Conservation (phyloP, 1,140 invertebrate genomes). For the Ditylenchus dipsaci region DNA sequence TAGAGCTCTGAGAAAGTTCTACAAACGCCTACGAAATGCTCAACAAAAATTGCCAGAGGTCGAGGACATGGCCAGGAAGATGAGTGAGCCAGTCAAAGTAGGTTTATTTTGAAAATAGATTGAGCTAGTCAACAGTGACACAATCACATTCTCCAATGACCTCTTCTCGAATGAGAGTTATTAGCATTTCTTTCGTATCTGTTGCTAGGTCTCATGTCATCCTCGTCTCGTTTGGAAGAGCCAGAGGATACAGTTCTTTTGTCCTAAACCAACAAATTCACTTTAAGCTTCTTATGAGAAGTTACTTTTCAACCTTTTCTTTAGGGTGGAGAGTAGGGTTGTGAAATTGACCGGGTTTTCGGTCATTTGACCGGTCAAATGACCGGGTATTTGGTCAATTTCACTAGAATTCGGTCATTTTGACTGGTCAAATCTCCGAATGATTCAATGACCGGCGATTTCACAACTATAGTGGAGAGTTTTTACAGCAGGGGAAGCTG, state of each 20-base stretch:
- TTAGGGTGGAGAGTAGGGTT: too few relatives aligned
- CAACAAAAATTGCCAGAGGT: slow-evolving; percentile 47
- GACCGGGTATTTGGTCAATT: too few relatives aligned
- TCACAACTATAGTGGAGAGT: too few relatives aligned
- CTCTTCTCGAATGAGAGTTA: neutral
- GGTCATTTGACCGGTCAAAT: too few relatives aligned
- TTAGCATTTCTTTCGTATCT: neutral
- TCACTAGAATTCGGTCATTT: too few relatives aligned
- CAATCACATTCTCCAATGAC: neutral
- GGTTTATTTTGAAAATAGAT: neutral
- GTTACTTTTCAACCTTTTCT: too few relatives aligned
- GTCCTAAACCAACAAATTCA: slow-evolving; percentile 33
- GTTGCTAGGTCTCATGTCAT: slow-evolving; percentile 15
- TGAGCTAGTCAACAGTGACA: neutral
- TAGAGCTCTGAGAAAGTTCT: slow-evolving; percentile 48
- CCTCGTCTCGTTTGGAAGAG: slow-evolving; percentile 50
- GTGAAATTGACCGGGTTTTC: too few relatives aligned
- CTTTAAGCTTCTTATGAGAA: too few relatives aligned
- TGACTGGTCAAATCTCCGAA: too few relatives aligned
- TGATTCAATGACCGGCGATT: too few relatives aligned
- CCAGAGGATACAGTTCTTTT: slow-evolving; percentile 49
- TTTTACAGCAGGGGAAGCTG: too few relatives aligned
- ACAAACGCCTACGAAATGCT: slow-evolving; percentile 47
- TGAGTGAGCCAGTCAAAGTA: slow-evolving; percentile 28
- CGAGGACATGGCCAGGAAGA: slow-evolving; percentile 16